Conservation (phyloP, 2,888 invertebrate genomes). For the Teinopalpus imperialis region DNA sequence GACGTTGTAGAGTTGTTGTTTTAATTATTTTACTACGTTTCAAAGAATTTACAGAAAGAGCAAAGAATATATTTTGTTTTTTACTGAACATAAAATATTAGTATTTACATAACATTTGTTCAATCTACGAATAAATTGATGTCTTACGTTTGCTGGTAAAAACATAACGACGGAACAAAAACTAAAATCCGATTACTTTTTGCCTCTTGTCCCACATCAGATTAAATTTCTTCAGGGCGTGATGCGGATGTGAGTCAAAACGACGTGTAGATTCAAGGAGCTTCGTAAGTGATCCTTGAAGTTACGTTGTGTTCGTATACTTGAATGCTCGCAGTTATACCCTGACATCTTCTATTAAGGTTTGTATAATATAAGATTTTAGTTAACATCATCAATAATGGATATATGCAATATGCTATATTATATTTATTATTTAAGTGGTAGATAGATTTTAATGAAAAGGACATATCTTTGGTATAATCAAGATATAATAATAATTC, state of each 20-base stretch:
- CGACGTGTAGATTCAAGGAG: constrained; percentile 32
- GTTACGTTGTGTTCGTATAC: constrained; percentile 30
- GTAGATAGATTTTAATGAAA: too few species aligned
- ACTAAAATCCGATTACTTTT: constrained; percentile 30
- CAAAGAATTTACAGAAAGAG: too few species aligned
- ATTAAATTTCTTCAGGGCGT: constrained; percentile 37
- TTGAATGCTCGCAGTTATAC: constrained; percentile 14
- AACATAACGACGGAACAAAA: constrained; percentile 25
- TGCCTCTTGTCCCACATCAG: constrained; percentile 36
- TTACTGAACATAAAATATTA: too few species aligned
- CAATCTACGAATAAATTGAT: too few species aligned
- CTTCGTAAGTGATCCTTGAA: constrained; percentile 34
- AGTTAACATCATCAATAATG: too few species aligned
- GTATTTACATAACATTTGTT: too few species aligned
- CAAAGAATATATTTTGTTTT: too few species aligned
- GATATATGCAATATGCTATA: too few species aligned
- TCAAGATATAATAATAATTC: too few species aligned
- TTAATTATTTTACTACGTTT: constrained; percentile 21
- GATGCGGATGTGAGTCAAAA: constrained; percentile 33
- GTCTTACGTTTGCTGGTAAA: too few species aligned
- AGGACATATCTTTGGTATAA: too few species aligned
- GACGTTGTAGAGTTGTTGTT: constrained; percentile 20
- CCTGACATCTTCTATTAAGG: constrained; percentile 7
- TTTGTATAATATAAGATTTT: constrained; percentile 7
- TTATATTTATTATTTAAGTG: too few species aligned